A percentile compares a stretch with the other conserved stretches of the same genome.
These are phyloP conservation scores for Leuciscus waleckii DNA, from an alignment of 2,797 vertebrate genomes.

Conservation along the genomic window DNA sequence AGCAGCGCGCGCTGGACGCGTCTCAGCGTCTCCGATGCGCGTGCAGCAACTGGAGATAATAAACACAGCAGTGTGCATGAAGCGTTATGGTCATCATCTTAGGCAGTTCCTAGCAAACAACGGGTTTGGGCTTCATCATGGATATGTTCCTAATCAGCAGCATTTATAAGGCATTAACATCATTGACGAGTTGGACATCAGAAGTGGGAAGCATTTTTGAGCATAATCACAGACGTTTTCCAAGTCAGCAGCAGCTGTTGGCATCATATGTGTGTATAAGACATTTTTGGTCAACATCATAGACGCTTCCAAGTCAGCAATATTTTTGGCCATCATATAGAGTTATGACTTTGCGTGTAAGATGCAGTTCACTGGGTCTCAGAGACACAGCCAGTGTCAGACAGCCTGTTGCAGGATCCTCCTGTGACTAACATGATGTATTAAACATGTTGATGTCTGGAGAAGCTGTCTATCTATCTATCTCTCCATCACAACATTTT, in stretches of 20 bases:
- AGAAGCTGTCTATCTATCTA: background rate
- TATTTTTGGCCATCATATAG: background rate
- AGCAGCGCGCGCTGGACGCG: background rate
- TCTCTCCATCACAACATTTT: background rate
- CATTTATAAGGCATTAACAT: background rate
- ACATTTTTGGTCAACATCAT: conserved; percentile 2
- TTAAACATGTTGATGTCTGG: conserved; percentile 47
- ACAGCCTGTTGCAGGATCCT: conserved; percentile 58
- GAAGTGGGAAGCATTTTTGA: conserved; percentile 1
- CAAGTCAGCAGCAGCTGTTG: background rate
- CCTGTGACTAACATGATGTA: conserved; percentile 47
- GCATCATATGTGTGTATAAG: background rate
- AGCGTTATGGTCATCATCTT: background rate
- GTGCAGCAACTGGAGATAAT: background rate
- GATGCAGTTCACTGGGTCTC: conserved; percentile 14
- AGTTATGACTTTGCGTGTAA: background rate
- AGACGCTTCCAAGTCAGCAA: background rate
- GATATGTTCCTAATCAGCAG: background rate
- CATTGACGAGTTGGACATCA: background rate
- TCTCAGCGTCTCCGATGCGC: background rate
- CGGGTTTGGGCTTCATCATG: background rate
- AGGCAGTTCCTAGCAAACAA: background rate
- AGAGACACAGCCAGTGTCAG: background rate
- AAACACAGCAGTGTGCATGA: background rate
- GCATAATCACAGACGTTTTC: background rate